Evolutionary conservation across 2,113 vertebrate genomes (phyloP), one percentile per base, ranked within the genome.

Genomic region (Hoplias malabaricus): DNA sequence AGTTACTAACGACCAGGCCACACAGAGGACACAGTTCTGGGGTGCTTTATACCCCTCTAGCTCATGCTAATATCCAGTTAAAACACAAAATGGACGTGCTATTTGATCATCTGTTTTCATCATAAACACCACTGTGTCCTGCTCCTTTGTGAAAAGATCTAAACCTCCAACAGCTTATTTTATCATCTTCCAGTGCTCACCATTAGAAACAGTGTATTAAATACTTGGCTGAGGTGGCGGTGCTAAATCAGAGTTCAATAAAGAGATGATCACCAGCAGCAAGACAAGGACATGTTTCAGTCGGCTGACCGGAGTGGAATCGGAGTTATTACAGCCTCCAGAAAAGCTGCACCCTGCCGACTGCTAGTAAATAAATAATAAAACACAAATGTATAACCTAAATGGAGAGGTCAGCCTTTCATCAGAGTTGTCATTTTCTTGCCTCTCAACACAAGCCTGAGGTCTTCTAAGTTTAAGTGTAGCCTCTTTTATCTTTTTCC

Each of bases 241-340:
- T 36, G 31, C 59, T 63, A 63, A 34, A 63, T 63, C 33, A 36
- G 59, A 36, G 8, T 36, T 63, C 33, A 36, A 63, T 63, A 63
- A 63, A 63, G 34, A 63, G 59, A 63, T 36, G 31, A 63, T 63
- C 34, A 63, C 31, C 12, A 36, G 33, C 33, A n/a, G 59, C 2
- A 12, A 63, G 59, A 63, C 59, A 36, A 63, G 59, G 59, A 34
- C 33, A 63, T 63, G 59, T 19, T 63, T 36, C 59, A 63, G 59
- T 10, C 34, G 59, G 16, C 19, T 63, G 59, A 34, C 6, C 21
- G 33, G 33, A 63, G 59, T 63, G 33, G 33, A 63, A 63, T 34
- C 59, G 36, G 59, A 63, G 31, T n/a, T 63, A 63, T 36, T 63
- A 21, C 11, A 36, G 31, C 59, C 59, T 36, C 59, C 33, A 63